phyloP scores from a whole-genome alignment of 92 coral and sea anemone species.

The Porites cylindrica region DNA sequence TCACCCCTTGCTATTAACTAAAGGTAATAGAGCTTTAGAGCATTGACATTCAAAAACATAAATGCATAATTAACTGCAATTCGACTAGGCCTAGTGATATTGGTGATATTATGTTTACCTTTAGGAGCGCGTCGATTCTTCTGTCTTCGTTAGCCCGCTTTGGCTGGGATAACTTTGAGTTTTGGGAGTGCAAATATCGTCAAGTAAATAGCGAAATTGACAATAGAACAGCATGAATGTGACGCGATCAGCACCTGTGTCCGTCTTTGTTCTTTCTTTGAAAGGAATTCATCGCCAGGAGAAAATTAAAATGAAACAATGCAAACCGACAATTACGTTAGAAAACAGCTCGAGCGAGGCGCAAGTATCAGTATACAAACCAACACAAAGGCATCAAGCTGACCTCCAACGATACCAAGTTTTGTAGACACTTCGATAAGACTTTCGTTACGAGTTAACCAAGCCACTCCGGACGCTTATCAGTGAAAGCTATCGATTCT shows the following conservation, averaged over 20 bases:
- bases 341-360: slow-evolving; percentile 12
- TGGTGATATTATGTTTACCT: slow-evolving; percentile 22
- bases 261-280: neutral
- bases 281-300: neutral
- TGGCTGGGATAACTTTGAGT: neutral
- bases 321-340: slow-evolving; percentile 18
- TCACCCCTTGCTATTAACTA: neutral
- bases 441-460: neutral
- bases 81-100: slow-evolving; percentile 3
- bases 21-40: neutral
- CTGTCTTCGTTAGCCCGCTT: neutral
- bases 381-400: neutral
- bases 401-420: neutral
- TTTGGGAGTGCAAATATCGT: too few species aligned
- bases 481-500: neutral
- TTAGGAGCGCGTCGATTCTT: neutral
- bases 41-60: neutral
- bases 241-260: neutral
- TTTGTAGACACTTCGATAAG: neutral
- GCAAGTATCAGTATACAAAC: neutral
- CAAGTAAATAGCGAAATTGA: too few species aligned
- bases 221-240: neutral
- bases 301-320: neutral
- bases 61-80: neutral
- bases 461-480: neutral